Conservation (phyloP, 2,888 invertebrate species). For the Chrysina gloriosa region DNA sequence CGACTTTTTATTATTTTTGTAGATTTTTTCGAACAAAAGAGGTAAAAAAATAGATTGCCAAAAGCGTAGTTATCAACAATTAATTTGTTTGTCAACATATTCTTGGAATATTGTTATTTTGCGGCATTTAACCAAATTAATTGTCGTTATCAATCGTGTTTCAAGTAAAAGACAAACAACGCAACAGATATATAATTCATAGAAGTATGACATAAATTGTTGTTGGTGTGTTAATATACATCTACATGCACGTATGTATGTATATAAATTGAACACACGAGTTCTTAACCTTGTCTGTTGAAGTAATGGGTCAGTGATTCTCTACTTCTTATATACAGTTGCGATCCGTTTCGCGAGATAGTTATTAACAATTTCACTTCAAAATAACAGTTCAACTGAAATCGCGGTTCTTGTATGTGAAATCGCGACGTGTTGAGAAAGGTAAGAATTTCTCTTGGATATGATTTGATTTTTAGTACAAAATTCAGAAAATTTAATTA, state of each 20-base stretch:
- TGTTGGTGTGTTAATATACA: not conserved
- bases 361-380: constrained; percentile 7
- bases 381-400: not conserved
- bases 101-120: not conserved
- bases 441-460: too few relatives aligned
- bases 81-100: not conserved
- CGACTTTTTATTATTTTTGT: too few relatives aligned
- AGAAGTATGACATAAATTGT: too few relatives aligned
- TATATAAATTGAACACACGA: not conserved
- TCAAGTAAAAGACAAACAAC: not conserved
- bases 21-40: too few relatives aligned
- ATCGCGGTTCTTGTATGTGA: not conserved
- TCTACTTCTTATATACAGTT: constrained; percentile 33
- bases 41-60: too few relatives aligned
- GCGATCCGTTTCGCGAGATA: not conserved
- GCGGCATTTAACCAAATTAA: not conserved
- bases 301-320: constrained; percentile 38
- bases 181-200: constrained; percentile 9
- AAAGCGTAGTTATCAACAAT: too few relatives aligned
- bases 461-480: too few relatives aligned
- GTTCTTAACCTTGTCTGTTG: constrained; percentile 37
- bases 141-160: not conserved
- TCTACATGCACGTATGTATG: not conserved
- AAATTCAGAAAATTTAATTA: too few relatives aligned
- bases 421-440: too few relatives aligned